A percentile compares a stretch with the other conserved stretches of the same genome.
Evolutionary conservation across 2,888 invertebrate species (phyloP).

Genomic region (Drosophila tanythrix): DNA sequence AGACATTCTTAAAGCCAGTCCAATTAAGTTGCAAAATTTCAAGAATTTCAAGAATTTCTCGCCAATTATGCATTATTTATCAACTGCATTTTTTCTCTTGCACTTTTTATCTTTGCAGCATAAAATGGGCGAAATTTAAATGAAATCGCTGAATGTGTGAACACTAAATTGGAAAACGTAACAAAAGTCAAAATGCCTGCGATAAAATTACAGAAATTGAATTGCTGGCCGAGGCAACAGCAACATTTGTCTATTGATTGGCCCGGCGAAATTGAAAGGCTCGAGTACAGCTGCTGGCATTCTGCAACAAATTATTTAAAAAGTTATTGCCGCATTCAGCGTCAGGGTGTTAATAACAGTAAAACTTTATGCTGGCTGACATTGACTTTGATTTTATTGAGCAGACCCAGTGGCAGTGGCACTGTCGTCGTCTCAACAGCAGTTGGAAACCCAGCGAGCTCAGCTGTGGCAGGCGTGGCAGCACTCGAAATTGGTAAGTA

Average conservation of each 20-base stretch:
- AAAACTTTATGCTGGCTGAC: slow-evolving; percentile 82
- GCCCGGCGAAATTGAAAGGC: slow-evolving; percentile 25
- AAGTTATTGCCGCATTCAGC: slow-evolving; percentile 79
- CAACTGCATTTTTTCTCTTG: slow-evolving; percentile 25
- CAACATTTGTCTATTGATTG: slow-evolving; percentile 48
- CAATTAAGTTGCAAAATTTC: slow-evolving; percentile 64
- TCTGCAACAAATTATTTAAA: slow-evolving; percentile 81
- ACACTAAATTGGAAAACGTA: slow-evolving; percentile 27
- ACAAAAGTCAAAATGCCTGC: slow-evolving; percentile 69
- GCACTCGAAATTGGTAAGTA: slow-evolving; percentile 81
- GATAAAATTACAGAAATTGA: slow-evolving; percentile 72
- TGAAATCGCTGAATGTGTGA: slow-evolving; percentile 37
- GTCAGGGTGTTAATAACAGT: slow-evolving; percentile 80
- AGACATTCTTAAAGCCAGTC: slow-evolving; percentile 60
- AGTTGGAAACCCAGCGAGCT: slow-evolving; percentile 22
- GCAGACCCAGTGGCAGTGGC: slow-evolving; percentile 36
- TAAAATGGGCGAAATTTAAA: slow-evolving; percentile 38
- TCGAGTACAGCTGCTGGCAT: slow-evolving; percentile 63
- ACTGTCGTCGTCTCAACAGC: slow-evolving; percentile 35
- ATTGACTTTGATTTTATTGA: slow-evolving; percentile 82
- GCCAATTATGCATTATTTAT: slow-evolving; percentile 48
- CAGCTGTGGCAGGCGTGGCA: slow-evolving; percentile 44
- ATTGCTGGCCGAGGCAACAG: slow-evolving; percentile 35
- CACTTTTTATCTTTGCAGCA: slow-evolving; percentile 49
- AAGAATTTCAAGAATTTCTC: slow-evolving; percentile 54